Base-by-base conservation (phyloP, 2,797 vertebrate species). In the Synanceia verrucosa region DNA sequence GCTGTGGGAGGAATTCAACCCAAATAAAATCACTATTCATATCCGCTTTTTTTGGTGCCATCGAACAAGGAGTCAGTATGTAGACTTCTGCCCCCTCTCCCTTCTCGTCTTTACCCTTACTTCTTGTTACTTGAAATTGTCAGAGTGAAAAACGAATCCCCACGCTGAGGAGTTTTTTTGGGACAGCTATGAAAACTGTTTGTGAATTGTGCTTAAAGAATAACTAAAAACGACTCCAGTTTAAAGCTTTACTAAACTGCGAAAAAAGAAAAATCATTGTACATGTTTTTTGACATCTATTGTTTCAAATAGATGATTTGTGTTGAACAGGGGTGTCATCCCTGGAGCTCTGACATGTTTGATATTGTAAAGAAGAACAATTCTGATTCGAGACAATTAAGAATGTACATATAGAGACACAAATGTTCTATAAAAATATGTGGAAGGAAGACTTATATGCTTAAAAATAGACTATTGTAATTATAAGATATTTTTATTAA, bases 401-500 rank as follows among this genome's bases (percentile, higher is more conserved):
- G 95, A 95, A 94, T 96, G 94, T 99, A 96, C 94, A 96, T 96
- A 97, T 95, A 97, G 93, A 96, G 94, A 91, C 84, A 59, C 87
- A 97, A 95, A 98, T 96, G 96, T 96, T 98, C 96, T 97, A 98
- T 98, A 95, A 96, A 96, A 97, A 95, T 95, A 95, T 90, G 94
- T 97, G 96, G 95, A 95, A 96, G 88, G 89, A 95, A 96, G 85
- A 93, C 93, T 94, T 97, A 96, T 98, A 98, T 96, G 96, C 96
- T 96, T 95, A 95, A 88, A n/a, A 97, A 97, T 96, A 97, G 96
- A 96, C 95, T 96, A 96, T 96, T 99, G 97, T 98, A 99, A 99
- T 97, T 97, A 97, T 96, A 96, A 97, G 95, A 96, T 98, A 99
- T 99, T 99, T 99, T 98, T 97, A 98, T 98, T 96, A 95, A 97